These are phyloP conservation scores for Melipona beecheii DNA, from an alignment of 2,888 invertebrate genomes.

Conservation along the genomic window DNA sequence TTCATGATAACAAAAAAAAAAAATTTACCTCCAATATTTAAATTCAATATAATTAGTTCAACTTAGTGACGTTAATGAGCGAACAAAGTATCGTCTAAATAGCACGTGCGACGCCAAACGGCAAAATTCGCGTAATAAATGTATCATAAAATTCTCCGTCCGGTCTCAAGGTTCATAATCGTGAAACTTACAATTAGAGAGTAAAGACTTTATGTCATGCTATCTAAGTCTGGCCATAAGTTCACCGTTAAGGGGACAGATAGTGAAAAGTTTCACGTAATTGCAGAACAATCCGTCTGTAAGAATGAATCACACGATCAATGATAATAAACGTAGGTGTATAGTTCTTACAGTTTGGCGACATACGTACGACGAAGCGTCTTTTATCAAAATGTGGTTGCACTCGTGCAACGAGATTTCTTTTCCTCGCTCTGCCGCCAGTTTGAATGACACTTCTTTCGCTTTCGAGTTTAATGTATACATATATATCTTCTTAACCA, in stretches of 20 bases:
- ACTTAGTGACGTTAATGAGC: too few species aligned
- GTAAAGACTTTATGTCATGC: slow-evolving; percentile 1
- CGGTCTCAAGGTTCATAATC: background rate
- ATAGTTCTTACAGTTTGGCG: slow-evolving; percentile 18
- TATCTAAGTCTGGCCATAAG: slow-evolving; percentile 25
- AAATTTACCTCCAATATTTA: too few species aligned
- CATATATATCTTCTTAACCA: background rate
- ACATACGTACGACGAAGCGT: background rate
- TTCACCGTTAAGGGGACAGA: slow-evolving; percentile 23
- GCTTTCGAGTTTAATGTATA: too few species aligned
- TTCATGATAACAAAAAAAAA: too few species aligned
- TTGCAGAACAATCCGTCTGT: slow-evolving; percentile 26
- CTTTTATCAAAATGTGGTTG: slow-evolving; percentile 17
- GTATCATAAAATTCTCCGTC: too few species aligned
- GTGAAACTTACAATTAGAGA: background rate
- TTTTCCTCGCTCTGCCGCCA: background rate
- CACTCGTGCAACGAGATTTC: background rate
- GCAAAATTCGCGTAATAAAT: background rate
- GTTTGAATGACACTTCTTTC: too few species aligned
- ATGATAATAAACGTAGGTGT: slow-evolving; percentile 28
- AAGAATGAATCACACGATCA: slow-evolving; percentile 38
- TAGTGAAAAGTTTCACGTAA: slow-evolving; percentile 45
- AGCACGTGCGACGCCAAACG: background rate
- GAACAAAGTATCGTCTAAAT: background rate
- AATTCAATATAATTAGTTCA: too few species aligned